phyloP scores from a whole-genome alignment of 2,797 vertebrate genomes.

The Adrianichthys oophorus region DNA sequence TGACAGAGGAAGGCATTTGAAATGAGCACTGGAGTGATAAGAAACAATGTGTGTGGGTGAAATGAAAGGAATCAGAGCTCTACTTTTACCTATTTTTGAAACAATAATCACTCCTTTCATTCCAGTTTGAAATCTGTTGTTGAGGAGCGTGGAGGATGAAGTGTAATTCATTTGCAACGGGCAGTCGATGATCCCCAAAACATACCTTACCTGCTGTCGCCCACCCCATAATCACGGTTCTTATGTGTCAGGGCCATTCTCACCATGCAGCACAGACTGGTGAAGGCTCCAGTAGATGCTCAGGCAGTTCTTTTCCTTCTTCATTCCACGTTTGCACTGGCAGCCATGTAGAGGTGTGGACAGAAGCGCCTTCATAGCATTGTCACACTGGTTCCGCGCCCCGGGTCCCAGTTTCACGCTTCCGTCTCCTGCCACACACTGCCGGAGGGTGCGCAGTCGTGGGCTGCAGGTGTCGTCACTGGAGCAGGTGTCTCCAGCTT shows the following conservation, averaged over 20 bases:
- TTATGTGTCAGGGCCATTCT: slow-evolving; percentile 10
- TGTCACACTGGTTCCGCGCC: slow-evolving; percentile 88
- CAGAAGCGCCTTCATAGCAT: slow-evolving; percentile 84
- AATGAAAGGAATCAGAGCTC: slow-evolving; percentile 25
- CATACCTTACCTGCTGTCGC: slow-evolving; percentile 3
- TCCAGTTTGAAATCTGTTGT: slow-evolving; percentile 11
- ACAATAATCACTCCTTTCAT: slow-evolving; percentile 43
- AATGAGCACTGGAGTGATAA: slow-evolving; percentile 20
- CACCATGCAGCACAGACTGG: slow-evolving; percentile 87
- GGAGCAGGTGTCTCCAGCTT: slow-evolving; percentile 88
- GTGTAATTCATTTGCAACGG: slow-evolving; percentile 30
- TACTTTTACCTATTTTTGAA: slow-evolving; percentile 31
- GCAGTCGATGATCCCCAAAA: slow-evolving; percentile 21
- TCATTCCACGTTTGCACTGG: slow-evolving; percentile 93
- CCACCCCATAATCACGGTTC: slow-evolving; percentile 10
- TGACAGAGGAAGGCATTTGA: not conserved
- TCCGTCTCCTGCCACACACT: slow-evolving; percentile 90
- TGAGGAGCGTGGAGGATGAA: slow-evolving; percentile 33
- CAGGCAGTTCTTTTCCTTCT: slow-evolving; percentile 91
- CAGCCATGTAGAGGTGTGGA: slow-evolving; percentile 89
- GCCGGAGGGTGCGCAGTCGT: slow-evolving; percentile 87
- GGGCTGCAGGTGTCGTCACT: slow-evolving; percentile 88
- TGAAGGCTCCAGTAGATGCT: slow-evolving; percentile 95
- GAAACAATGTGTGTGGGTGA: slow-evolving; percentile 25
- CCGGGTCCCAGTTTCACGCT: slow-evolving; percentile 87